Evolutionary conservation across 1,140 invertebrate genomes (phyloP).

Genomic region (Drosophila repletoides): DNA sequence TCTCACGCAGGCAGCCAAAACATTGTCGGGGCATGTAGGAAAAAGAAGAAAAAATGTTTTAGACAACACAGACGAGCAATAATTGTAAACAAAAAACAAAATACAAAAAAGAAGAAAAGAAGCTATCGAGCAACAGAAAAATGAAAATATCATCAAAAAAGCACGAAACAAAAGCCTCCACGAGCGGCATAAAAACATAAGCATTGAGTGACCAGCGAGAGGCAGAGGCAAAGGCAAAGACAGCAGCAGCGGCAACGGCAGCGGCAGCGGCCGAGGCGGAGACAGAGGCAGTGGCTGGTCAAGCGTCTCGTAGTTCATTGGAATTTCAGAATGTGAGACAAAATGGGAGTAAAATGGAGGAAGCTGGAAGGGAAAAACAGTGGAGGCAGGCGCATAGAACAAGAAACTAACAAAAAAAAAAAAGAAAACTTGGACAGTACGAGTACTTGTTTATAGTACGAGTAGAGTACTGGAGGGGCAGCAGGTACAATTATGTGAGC

Average conservation of each 20-base stretch:
- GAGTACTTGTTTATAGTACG: conserved; percentile 10
- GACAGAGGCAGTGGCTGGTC: conserved; percentile 23
- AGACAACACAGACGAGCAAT: conserved; percentile 12
- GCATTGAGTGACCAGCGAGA: conserved; percentile 17
- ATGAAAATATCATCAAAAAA: conserved; percentile 33
- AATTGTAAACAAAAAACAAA: conserved; percentile 38
- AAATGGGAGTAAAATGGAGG: conserved; percentile 25
- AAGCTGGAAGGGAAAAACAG: conserved; percentile 1
- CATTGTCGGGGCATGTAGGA: neutral
- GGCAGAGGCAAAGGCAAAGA: neutral
- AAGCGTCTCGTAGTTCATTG: conserved; percentile 36
- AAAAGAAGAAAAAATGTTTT: conserved; percentile 21
- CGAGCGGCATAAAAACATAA: conserved; percentile 10
- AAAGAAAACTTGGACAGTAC: neutral
- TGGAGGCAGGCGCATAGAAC: neutral
- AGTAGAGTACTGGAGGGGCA: neutral
- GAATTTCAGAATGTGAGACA: conserved; percentile 41
- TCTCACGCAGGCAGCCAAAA: conserved; percentile 41
- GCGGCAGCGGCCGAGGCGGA: neutral
- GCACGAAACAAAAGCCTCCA: conserved; percentile 13
- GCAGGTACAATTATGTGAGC: neutral
- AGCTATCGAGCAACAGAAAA: conserved; percentile 6
- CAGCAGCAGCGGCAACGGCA: neutral
- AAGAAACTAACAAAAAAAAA: conserved; percentile 11
- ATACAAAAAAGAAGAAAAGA: too few relatives aligned